Percentiles rank a stretch among this genome's conserved stretches.
phyloP scores from a whole-genome alignment of 2,113 vertebrate species.

The Saccopteryx bilineata region DNA sequence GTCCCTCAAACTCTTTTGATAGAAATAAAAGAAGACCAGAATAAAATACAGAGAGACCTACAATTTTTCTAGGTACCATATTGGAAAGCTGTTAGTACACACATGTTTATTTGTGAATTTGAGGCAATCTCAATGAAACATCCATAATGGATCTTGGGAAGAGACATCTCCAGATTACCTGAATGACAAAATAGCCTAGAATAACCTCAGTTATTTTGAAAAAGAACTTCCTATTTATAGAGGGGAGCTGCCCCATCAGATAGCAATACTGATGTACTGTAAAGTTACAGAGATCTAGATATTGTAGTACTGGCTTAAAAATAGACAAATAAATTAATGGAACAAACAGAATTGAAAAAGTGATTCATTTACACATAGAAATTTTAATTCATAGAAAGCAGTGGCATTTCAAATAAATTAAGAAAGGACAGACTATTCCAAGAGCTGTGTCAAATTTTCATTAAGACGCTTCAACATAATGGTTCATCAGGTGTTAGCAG shows the following conservation, averaged over 20 bases:
- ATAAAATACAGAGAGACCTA: not conserved
- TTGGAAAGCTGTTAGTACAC: not conserved
- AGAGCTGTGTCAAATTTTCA: not conserved
- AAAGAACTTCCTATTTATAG: not conserved
- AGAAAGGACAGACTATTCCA: not conserved
- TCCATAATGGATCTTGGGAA: not conserved
- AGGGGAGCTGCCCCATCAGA: not conserved
- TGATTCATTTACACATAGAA: not conserved
- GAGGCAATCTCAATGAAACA: not conserved
- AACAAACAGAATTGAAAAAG: not conserved
- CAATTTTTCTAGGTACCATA: not conserved
- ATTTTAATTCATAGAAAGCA: not conserved
- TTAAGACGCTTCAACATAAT: not conserved
- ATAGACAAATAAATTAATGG: not conserved
- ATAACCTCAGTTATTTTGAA: not conserved
- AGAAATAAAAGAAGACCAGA: constrained; percentile 23
- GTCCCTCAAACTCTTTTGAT: not conserved
- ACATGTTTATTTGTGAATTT: not conserved
- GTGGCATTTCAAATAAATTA: not conserved
- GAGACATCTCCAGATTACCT: not conserved
- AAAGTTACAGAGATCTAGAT: not conserved
- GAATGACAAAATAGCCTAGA: not conserved
- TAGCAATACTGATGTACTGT: not conserved
- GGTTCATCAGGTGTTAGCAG: not conserved
- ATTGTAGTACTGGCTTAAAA: not conserved